Evolutionary conservation across 2,113 vertebrate genomes (phyloP), one percentile per base, ranked within the genome.

Genomic region (Periophthalmus modestus): DNA sequence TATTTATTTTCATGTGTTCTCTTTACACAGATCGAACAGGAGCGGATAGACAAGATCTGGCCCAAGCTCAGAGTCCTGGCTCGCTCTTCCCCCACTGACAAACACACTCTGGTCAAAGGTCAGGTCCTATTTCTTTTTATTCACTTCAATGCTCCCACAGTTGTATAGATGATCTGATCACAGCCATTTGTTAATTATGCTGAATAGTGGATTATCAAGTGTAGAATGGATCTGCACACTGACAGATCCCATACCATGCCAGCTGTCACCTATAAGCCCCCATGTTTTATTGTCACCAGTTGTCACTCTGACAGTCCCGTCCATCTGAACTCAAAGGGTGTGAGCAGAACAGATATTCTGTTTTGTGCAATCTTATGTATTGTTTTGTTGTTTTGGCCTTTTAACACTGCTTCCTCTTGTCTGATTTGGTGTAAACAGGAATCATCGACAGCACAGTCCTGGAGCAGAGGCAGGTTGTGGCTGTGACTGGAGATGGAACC

Each of bases 51-150:
- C 89, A 97, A 96, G 91, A 94, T 99, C 78, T 99, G 98, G 98
- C 98, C 98, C 74, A 99, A 96, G 81, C 94, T 99, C 50, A 94
- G 97, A 78, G 98, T 99, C 74, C 95, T 99, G 55, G 98, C 98
- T 80, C 95, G 98, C 83, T 99, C 98, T 0, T 99, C 98, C 79
- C 98, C 98, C 46, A 98, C 97, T 0, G 98, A 99, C 88, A 99
- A 99, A 87, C 98, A 99, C 78, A 99, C 98, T 46, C 85, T 99
- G 68, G 98, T 99, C 70, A 99, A 99, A 97, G 98, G 98, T 97
- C 78, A 83, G 85, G 7, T 9, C 7, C 39, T 39, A 39, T 43
- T 43, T 43, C 7, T 10, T 43, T 9, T 43, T 43, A 43, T 43
- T 43, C 39, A 71, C 18, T 9, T 15, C 36, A 47, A 39, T 28